phyloP scores from a whole-genome alignment of 2,113 vertebrate genomes.

The Xiphorhynchus elegans region DNA sequence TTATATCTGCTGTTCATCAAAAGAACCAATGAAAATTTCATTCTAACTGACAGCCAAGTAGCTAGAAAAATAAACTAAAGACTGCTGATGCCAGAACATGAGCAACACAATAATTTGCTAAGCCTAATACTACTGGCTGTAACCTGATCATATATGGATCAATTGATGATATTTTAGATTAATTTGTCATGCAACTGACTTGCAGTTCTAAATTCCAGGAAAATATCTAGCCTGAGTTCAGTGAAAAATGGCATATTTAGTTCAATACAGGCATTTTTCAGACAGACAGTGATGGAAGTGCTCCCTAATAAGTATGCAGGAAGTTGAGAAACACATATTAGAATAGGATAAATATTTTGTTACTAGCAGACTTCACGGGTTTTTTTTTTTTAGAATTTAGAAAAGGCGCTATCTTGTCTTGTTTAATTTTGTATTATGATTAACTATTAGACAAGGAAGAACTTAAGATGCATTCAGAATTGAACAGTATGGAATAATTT shows the following conservation, averaged over 20 bases:
- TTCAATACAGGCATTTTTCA: conserved; percentile 75
- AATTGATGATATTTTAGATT: conserved; percentile 85
- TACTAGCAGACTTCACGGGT: background rate
- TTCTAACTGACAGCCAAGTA: conserved; percentile 56
- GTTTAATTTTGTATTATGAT: background rate
- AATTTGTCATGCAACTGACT: conserved; percentile 88
- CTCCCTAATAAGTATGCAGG: conserved; percentile 26
- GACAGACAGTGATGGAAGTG: conserved; percentile 69
- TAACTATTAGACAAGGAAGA: background rate
- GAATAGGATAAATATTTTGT: background rate
- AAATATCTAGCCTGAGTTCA: conserved; percentile 72
- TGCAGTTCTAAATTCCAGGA: conserved; percentile 78
- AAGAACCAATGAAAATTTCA: conserved; percentile 48
- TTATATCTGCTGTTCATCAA: conserved; percentile 49
- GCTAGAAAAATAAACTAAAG: conserved; percentile 51
- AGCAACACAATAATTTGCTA: conserved; percentile 75
- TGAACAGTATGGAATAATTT: background rate
- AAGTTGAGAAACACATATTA: background rate
- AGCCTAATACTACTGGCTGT: conserved; percentile 71
- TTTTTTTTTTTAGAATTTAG: background rate
- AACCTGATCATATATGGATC: conserved; percentile 87
- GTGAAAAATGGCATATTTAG: conserved; percentile 77
- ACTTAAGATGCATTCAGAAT: background rate
- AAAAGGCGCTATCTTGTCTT: background rate
- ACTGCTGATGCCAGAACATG: conserved; percentile 63